These are phyloP conservation scores for Halisarca cf. caerulea DNA, from an alignment of 37 sponge, comb jelly and placozoan genomes.

Conservation along the genomic window DNA sequence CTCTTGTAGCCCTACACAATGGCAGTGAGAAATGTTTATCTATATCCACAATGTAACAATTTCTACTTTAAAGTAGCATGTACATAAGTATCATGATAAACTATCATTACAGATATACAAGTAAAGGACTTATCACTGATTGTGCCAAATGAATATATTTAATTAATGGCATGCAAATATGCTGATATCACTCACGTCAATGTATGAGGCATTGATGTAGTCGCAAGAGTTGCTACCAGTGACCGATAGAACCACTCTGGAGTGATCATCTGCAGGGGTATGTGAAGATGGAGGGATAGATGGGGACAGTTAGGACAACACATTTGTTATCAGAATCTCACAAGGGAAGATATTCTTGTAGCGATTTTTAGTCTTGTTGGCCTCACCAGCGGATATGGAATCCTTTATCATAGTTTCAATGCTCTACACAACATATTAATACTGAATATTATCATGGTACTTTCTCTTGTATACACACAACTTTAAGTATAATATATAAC, in stretches of 20 bases:
- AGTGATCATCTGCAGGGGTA: conserved; percentile 63
- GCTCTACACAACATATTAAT: too few species aligned
- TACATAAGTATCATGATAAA: neutral
- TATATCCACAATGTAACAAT: neutral
- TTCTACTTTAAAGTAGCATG: too few species aligned
- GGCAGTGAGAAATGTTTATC: neutral
- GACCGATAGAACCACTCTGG: conserved; percentile 46
- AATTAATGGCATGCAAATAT: neutral
- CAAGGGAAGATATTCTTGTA: conserved; percentile 27
- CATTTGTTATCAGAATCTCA: neutral
- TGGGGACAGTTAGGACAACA: neutral
- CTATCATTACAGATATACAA: neutral
- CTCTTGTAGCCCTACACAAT: conserved; percentile 59
- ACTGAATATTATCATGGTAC: too few species aligned
- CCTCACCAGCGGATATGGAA: neutral
- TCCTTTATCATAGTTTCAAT: neutral
- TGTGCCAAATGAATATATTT: neutral
- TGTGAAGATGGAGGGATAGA: neutral
- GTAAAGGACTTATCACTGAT: neutral
- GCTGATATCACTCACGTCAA: conserved; percentile 56
- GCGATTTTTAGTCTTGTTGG: neutral
- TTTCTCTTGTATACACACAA: too few species aligned
- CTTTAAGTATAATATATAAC: too few species aligned
- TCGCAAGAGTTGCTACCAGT: conserved; percentile 8
- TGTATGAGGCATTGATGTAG: conserved; percentile 78